A percentile compares a stretch with the other conserved stretches of the same genome.
phyloP scores from a whole-genome alignment of 2,888 invertebrate species.

The Agrochola lychnidis region DNA sequence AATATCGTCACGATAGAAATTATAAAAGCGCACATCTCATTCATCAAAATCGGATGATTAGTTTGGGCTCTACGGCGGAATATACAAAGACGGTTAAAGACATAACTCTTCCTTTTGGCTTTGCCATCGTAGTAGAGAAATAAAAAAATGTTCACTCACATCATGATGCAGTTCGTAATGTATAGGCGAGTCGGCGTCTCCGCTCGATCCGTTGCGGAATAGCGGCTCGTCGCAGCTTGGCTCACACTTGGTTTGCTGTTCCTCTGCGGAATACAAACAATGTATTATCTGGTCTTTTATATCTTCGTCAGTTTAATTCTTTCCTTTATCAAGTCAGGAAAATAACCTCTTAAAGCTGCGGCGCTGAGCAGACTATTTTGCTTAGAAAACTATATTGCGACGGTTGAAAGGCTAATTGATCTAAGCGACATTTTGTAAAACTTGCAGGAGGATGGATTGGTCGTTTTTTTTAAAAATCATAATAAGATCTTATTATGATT shows the following conservation, averaged over 20 bases:
- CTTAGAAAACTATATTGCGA: no score
- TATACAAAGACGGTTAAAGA: background rate
- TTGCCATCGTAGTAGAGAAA: background rate
- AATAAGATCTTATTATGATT: no score
- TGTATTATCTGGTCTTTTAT: background rate
- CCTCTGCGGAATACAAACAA: constrained; percentile 73
- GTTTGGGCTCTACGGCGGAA: background rate
- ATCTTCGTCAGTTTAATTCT: background rate
- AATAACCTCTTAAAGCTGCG: no score
- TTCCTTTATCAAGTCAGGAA: no score
- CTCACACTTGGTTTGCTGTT: constrained; percentile 82
- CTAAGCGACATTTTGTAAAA: no score
- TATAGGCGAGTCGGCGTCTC: constrained; percentile 78
- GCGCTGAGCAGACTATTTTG: no score
- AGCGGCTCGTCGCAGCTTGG: constrained; percentile 86
- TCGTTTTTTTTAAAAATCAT: no score
- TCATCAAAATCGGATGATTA: background rate
- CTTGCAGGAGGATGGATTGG: no score
- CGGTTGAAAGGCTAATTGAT: no score
- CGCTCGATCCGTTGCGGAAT: constrained; percentile 82
- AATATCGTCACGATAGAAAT: no score
- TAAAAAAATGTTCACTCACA: constrained; percentile 64
- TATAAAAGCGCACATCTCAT: background rate
- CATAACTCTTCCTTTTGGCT: background rate
- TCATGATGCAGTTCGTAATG: constrained; percentile 81